Percentiles rank a stretch among this genome's conserved stretches.
Evolutionary conservation across 2,888 invertebrate species (phyloP).

Genomic region (Cerceris ruficornis): DNA sequence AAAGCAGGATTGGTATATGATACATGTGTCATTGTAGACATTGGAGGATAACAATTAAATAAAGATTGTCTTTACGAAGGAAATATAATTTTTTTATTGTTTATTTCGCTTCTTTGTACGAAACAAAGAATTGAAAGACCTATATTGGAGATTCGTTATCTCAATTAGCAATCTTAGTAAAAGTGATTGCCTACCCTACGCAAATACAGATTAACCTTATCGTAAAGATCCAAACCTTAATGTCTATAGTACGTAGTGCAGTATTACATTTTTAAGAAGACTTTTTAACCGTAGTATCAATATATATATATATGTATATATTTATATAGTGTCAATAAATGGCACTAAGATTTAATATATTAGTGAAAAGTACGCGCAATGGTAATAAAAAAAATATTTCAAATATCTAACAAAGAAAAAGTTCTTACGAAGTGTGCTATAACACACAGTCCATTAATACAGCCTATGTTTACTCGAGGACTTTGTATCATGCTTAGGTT

Average conservation of each 20-base stretch:
- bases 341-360: neutral
- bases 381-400: no score
- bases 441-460: neutral
- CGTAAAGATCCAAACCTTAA: neutral
- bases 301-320: neutral
- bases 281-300: neutral
- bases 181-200: no score
- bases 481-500: neutral
- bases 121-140: constrained; percentile 27
- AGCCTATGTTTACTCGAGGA: neutral
- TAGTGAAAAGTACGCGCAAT: neutral
- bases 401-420: no score
- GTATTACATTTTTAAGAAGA: neutral
- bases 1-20: constrained; percentile 17
- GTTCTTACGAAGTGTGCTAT: neutral
- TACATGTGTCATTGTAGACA: constrained; percentile 36
- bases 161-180: no score
- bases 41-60: constrained; percentile 31
- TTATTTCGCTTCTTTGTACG: constrained; percentile 16
- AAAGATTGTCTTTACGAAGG: constrained; percentile 36
- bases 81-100: constrained; percentile 59
- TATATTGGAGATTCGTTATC: constrained; percentile 6
- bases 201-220: neutral
- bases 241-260: neutral
- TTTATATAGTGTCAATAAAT: neutral